These are phyloP conservation scores for Hylomyscus alleni DNA, from an alignment of 2,797 vertebrate genomes.

Conservation along the genomic window DNA sequence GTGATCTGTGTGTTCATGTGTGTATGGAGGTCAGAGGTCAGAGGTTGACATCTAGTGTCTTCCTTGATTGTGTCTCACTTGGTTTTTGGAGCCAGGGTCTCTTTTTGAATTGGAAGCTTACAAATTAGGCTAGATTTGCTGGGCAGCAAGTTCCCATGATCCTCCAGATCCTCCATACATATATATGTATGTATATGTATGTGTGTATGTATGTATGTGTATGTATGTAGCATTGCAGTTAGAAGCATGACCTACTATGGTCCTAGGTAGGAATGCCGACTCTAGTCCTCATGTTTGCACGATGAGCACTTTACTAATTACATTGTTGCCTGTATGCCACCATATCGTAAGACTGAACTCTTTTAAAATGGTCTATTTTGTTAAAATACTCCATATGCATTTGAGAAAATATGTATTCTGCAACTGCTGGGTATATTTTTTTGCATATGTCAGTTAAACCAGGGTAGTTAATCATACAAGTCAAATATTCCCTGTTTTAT, in stretches of 20 bases:
- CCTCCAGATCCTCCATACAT: no score
- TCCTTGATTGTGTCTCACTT: neutral
- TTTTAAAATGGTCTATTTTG: constrained; percentile 18
- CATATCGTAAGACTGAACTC: no score
- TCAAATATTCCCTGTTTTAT: constrained; percentile 12
- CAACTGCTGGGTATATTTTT: neutral
- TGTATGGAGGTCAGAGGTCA: neutral
- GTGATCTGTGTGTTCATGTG: neutral
- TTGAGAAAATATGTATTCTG: neutral
- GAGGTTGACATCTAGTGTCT: neutral
- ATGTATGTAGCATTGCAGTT: neutral
- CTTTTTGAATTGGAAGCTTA: neutral
- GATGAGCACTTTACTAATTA: neutral
- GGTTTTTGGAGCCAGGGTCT: neutral
- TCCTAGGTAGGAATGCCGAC: neutral
- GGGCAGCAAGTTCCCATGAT: neutral
- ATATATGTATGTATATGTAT: no score
- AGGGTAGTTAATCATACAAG: neutral
- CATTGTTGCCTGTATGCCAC: neutral
- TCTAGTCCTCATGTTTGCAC: neutral
- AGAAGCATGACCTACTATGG: neutral
- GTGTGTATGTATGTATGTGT: no score
- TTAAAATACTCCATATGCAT: neutral
- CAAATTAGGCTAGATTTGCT: neutral
- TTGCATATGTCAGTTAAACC: neutral